Percentiles rank a stretch among this genome's conserved stretches.
Evolutionary conservation across 2,113 vertebrate genomes (phyloP).

Genomic region (Aegypius monachus): DNA sequence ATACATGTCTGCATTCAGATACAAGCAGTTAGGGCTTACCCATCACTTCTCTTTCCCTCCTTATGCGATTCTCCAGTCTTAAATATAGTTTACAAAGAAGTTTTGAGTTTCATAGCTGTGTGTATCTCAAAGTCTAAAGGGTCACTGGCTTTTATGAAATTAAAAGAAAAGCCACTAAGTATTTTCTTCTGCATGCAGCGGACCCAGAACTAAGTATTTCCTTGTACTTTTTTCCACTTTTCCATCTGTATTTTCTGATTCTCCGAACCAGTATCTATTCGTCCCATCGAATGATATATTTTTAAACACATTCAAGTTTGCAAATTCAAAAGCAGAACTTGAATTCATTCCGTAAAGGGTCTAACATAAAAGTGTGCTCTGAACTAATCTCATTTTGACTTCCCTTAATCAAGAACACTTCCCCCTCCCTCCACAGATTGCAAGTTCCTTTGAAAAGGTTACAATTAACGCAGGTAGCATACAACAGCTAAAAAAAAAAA

Average conservation of each 20-base stretch:
- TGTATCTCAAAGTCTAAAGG: not conserved
- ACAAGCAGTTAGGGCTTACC: not conserved
- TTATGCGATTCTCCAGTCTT: not conserved
- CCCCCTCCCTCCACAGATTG: not conserved
- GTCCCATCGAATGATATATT: not conserved
- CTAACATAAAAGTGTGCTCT: not conserved
- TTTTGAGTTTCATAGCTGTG: not conserved
- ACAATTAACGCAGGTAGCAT: not conserved
- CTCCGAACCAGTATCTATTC: not conserved
- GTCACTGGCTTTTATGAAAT: not conserved
- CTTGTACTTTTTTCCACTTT: not conserved
- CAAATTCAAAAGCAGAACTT: not conserved
- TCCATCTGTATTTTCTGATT: not conserved
- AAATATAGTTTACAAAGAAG: not conserved
- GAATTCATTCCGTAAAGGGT: not conserved
- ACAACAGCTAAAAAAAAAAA: not conserved
- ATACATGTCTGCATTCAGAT: not conserved
- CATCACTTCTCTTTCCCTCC: not conserved
- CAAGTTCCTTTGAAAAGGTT: not conserved
- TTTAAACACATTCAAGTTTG: not conserved
- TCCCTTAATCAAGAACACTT: not conserved
- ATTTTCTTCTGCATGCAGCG: not conserved
- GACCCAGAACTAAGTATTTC: not conserved
- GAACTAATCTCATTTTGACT: not conserved
- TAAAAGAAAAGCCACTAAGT: not conserved